A percentile compares a stretch with the other conserved stretches of the same genome.
Conservation (phyloP, 2,888 invertebrate genomes). For the Venustoraphidia nigricollis region DNA sequence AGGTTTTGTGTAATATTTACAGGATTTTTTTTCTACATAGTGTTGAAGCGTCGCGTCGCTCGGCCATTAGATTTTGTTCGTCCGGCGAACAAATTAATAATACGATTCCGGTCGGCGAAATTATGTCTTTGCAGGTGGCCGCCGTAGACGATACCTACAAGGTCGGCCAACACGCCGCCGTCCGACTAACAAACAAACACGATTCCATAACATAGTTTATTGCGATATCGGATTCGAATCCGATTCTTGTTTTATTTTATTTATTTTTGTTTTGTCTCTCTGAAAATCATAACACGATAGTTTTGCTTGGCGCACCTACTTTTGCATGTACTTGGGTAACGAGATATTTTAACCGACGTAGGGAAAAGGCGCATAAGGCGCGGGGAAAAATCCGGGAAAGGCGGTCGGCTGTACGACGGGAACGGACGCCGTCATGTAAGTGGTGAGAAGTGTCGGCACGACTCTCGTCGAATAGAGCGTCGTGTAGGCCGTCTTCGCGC, state of each 20-base stretch:
- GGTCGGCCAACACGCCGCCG: not conserved
- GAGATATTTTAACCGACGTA: slow-evolving; percentile 63
- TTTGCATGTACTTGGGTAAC: too few species aligned
- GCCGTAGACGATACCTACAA: not conserved
- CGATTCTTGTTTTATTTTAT: not conserved
- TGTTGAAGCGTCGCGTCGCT: not conserved
- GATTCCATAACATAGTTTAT: not conserved
- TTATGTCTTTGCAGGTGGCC: not conserved
- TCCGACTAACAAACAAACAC: not conserved
- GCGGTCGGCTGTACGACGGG: slow-evolving; percentile 50
- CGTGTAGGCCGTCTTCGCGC: slow-evolving; percentile 80
- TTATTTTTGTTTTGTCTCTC: too few species aligned
- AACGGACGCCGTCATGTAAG: slow-evolving; percentile 66
- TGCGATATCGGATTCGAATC: too few species aligned
- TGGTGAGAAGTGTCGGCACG: slow-evolving; percentile 69
- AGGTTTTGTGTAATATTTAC: not conserved
- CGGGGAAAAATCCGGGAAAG: slow-evolving; percentile 64
- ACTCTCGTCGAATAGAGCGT: slow-evolving; percentile 72
- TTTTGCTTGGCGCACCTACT: too few species aligned
- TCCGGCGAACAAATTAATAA: not conserved
- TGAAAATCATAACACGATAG: too few species aligned
- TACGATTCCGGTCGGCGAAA: not conserved
- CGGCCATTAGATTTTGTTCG: too few species aligned
- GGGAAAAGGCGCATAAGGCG: slow-evolving; percentile 59
- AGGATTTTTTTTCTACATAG: not conserved